Conservation (phyloP, 2,113 vertebrate species). For the Dasyurus viverrinus region DNA sequence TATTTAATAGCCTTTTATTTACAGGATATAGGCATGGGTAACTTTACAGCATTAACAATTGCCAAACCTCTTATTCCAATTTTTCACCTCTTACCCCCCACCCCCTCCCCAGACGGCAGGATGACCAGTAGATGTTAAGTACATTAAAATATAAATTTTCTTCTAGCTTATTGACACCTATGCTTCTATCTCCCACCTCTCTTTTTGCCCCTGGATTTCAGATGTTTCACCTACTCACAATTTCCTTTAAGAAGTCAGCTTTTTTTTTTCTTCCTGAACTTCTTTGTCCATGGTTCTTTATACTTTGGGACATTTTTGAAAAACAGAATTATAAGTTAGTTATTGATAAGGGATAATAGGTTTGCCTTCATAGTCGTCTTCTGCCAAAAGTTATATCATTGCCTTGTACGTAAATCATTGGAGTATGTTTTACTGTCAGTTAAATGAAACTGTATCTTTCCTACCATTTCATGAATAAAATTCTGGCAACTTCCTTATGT, state of each 20-base stretch:
- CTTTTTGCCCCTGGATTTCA: background rate
- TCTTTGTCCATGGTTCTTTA: background rate
- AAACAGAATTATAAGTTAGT: background rate
- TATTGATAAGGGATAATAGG: background rate
- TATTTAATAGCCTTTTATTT: too few relatives aligned
- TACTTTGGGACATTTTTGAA: background rate
- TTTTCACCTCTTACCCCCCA: too few relatives aligned
- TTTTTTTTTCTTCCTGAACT: background rate
- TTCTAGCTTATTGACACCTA: background rate
- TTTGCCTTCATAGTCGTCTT: background rate
- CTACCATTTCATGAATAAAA: background rate
- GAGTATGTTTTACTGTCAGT: background rate
- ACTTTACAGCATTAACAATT: too few relatives aligned
- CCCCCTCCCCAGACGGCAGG: too few relatives aligned
- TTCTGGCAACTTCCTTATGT: background rate
- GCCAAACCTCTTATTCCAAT: too few relatives aligned
- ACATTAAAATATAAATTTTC: too few relatives aligned
- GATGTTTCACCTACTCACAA: background rate
- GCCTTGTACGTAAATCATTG: background rate
- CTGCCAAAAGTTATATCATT: background rate
- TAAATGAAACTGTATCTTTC: background rate
- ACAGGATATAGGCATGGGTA: too few relatives aligned
- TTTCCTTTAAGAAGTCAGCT: background rate
- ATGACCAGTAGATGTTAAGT: too few relatives aligned
- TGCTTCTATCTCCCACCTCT: rapidly evolving